Evolutionary conservation across 2,797 vertebrate genomes (phyloP).

Genomic region (Chiroxiphia lanceolata): DNA sequence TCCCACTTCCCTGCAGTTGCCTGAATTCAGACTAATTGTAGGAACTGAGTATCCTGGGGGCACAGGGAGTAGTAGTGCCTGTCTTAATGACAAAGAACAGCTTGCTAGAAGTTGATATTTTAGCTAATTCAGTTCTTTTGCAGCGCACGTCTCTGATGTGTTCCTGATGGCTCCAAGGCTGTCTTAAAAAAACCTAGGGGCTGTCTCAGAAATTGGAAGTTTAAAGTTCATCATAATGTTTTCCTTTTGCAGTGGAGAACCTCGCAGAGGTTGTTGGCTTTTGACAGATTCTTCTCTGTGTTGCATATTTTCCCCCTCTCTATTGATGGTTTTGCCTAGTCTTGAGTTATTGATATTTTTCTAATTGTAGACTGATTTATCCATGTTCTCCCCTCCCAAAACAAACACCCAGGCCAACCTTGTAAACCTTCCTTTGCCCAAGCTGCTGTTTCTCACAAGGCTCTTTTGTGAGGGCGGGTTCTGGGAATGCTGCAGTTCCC

Average conservation of each 20-base stretch:
- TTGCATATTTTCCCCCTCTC: not conserved
- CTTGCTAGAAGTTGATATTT: not conserved
- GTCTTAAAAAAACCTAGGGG: not conserved
- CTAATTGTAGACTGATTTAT: not conserved
- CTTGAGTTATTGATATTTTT: not conserved
- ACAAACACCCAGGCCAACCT: not conserved
- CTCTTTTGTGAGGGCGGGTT: not conserved
- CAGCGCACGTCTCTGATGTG: not conserved
- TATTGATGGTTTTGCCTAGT: not conserved
- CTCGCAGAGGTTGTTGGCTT: not conserved
- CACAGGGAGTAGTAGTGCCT: fast-evolving
- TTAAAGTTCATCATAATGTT: not conserved
- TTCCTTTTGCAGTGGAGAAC: not conserved
- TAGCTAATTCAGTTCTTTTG: not conserved
- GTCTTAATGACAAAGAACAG: not conserved
- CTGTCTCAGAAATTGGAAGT: not conserved
- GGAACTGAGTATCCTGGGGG: not conserved
- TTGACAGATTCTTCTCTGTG: not conserved
- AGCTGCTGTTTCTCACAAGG: not conserved
- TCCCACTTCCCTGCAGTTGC: not conserved
- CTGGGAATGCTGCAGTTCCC: not conserved
- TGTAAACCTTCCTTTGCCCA: not conserved
- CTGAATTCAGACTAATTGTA: not conserved
- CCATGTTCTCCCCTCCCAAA: not conserved
- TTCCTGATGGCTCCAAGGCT: not conserved